phyloP scores from a whole-genome alignment of 2,113 vertebrate genomes.

The Polyodon spathula region DNA sequence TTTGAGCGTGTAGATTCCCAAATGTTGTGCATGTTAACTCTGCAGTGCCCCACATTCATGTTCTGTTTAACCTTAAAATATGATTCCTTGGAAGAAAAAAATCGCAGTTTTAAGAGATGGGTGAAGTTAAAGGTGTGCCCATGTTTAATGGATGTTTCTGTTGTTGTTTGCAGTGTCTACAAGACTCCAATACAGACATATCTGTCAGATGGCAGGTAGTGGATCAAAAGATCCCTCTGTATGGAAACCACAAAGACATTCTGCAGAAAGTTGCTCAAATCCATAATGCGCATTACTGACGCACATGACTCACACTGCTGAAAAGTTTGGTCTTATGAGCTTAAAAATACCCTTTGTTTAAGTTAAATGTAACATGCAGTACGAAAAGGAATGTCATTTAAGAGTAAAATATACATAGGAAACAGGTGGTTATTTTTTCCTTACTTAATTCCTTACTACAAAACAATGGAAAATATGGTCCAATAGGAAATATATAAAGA shows the following conservation, averaged over 20 bases:
- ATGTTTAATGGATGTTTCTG: neutral
- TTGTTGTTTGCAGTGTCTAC: conserved; percentile 41
- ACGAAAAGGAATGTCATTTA: too few species aligned
- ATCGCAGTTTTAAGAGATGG: too few species aligned
- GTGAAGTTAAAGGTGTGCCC: too few species aligned
- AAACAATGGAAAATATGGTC: too few species aligned
- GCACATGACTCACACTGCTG: neutral
- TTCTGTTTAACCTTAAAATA: neutral
- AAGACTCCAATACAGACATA: conserved; percentile 18
- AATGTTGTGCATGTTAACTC: neutral
- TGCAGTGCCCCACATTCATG: neutral
- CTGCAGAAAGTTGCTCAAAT: conserved; percentile 52
- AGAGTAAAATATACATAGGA: too few species aligned
- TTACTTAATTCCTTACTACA: too few species aligned
- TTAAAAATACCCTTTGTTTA: too few species aligned
- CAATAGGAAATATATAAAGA: too few species aligned
- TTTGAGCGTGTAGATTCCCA: neutral
- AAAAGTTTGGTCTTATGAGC: neutral
- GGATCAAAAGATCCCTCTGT: conserved; percentile 54
- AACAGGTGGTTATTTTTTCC: too few species aligned
- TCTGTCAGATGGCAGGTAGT: conserved; percentile 68
- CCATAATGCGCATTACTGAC: conserved; percentile 59
- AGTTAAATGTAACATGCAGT: too few species aligned
- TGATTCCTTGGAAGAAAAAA: too few species aligned
- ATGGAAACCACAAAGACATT: conserved; percentile 60